These are phyloP conservation scores for Struthidea cinerea DNA, from an alignment of 2,113 vertebrate species.

Conservation along the genomic window DNA sequence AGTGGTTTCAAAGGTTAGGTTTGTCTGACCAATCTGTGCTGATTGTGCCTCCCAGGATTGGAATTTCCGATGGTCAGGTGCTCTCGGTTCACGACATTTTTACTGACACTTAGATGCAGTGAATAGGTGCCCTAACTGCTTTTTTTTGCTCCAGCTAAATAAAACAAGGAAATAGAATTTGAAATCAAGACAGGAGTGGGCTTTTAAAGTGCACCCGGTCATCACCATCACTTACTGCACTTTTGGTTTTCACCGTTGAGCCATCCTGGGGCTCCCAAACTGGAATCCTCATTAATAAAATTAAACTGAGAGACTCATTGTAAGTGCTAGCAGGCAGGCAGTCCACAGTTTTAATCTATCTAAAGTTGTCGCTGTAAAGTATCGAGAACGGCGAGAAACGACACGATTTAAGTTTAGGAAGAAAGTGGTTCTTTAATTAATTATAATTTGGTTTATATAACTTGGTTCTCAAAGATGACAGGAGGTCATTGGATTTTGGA, in stretches of 20 bases:
- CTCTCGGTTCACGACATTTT: background rate
- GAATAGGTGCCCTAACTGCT: background rate
- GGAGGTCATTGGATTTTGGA: too few relatives aligned
- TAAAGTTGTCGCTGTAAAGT: too few relatives aligned
- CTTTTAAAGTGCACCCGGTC: background rate
- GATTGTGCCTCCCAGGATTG: background rate
- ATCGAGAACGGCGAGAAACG: too few relatives aligned
- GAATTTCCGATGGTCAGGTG: background rate
- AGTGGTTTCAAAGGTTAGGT: background rate
- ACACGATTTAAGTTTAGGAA: too few relatives aligned
- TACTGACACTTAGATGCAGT: background rate
- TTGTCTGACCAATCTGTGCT: background rate
- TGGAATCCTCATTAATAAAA: background rate
- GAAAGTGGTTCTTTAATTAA: too few relatives aligned
- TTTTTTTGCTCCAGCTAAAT: background rate
- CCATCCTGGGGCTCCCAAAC: background rate
- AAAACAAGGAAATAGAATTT: background rate
- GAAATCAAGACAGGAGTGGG: background rate
- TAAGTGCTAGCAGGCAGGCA: background rate
- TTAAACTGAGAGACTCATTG: background rate
- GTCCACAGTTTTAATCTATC: background rate
- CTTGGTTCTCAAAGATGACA: too few relatives aligned
- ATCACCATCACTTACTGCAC: background rate
- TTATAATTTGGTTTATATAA: too few relatives aligned
- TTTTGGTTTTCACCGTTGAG: background rate